A percentile compares a stretch with the other conserved stretches of the same genome.
Conservation (phyloP, 2,888 invertebrate genomes). For the Marronus borbonicus region DNA sequence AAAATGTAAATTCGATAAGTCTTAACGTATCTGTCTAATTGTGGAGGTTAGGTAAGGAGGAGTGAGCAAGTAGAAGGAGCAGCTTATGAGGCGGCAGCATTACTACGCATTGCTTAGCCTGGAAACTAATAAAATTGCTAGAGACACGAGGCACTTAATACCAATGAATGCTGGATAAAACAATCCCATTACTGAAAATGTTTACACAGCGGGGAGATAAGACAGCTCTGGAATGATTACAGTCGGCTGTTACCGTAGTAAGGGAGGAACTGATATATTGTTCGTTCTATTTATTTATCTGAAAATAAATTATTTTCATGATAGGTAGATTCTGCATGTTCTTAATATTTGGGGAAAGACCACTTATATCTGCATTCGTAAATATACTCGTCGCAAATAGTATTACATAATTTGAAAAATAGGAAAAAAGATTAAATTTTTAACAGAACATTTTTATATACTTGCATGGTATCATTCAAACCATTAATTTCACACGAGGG, state of each 20-base stretch:
- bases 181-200: constrained; percentile 68
- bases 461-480: too few relatives aligned
- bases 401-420: background rate
- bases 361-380: too few relatives aligned
- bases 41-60: constrained; percentile 64
- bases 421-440: background rate
- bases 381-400: too few relatives aligned
- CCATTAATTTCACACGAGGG: too few relatives aligned
- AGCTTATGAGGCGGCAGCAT: constrained; percentile 60
- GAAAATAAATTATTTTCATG: constrained; percentile 15
- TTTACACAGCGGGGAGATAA: constrained; percentile 58
- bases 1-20: constrained; percentile 41
- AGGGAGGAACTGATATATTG: constrained; percentile 18
- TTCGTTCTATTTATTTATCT: constrained; percentile 17
- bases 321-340: background rate
- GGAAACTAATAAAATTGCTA: constrained; percentile 68
- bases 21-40: constrained; percentile 60
- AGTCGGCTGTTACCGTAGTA: background rate
- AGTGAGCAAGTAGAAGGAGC: constrained; percentile 58
- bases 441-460: background rate
- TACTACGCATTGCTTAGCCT: constrained; percentile 63
- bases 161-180: constrained; percentile 70
- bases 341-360: too few relatives aligned
- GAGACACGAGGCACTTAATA: constrained; percentile 67
- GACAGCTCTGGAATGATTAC: constrained; percentile 38